These are phyloP conservation scores for Carassius carassius DNA, from an alignment of 2,113 vertebrate species.

Conservation along the genomic window DNA sequence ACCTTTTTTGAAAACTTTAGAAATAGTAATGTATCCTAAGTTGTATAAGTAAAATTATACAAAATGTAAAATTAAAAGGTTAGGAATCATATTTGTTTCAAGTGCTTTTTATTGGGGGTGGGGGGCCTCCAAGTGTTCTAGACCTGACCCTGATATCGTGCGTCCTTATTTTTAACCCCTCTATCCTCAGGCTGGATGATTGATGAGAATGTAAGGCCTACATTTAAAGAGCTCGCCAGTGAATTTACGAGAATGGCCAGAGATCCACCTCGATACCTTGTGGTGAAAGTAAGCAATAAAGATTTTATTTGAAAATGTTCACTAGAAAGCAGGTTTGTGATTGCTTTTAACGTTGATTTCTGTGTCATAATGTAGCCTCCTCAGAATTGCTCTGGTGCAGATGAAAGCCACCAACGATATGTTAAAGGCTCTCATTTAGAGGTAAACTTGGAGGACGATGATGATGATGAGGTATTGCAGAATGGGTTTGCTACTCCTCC, in stretches of 20 bases:
- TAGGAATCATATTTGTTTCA: no score
- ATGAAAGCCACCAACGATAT: slow-evolving; percentile 71
- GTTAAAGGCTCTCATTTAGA: slow-evolving; percentile 81
- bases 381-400: slow-evolving; percentile 63
- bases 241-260: slow-evolving; percentile 96
- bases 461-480: slow-evolving; percentile 71
- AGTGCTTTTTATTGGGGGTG: no score
- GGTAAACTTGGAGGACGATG: slow-evolving; percentile 78
- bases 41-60: no score
- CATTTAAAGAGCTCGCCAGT: slow-evolving; percentile 92
- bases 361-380: slow-evolving; percentile 59
- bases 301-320: not conserved
- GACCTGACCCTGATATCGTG: no score
- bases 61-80: no score
- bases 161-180: not conserved
- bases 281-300: slow-evolving; percentile 80
- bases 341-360: not conserved
- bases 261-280: slow-evolving; percentile 89
- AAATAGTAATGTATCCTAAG: no score
- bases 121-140: no score
- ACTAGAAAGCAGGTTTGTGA: not conserved
- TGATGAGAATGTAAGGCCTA: slow-evolving; percentile 91
- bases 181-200: slow-evolving; percentile 92
- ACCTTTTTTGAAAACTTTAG: no score
- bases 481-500: slow-evolving; percentile 71